Conservation (phyloP, 1,140 invertebrate genomes). For the Zaprionus africanus region DNA sequence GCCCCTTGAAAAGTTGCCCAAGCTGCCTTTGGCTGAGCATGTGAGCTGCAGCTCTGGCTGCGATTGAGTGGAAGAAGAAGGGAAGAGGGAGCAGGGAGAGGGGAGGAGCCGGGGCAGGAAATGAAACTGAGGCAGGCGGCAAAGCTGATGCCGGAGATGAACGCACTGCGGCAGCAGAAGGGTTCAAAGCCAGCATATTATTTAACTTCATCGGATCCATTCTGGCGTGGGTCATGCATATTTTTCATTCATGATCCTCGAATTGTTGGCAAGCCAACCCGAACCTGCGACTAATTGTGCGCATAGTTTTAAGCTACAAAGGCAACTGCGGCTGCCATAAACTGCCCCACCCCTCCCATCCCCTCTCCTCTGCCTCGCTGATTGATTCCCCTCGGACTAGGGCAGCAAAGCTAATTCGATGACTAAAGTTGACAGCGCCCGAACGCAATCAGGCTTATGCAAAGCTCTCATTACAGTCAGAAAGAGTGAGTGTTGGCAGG, state of each 20-base stretch:
- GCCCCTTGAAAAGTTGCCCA: background rate
- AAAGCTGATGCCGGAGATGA: background rate
- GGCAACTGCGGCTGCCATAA: no score
- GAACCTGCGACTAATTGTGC: slow-evolving; percentile 1
- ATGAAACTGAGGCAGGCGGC: background rate
- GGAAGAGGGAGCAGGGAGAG: background rate
- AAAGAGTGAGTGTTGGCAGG: background rate
- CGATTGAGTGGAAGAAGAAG: no score
- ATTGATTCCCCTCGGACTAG: slow-evolving; percentile 29
- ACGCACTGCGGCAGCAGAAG: no score
- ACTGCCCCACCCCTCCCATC: background rate
- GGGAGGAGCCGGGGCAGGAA: background rate
- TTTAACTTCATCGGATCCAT: background rate
- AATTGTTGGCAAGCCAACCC: background rate
- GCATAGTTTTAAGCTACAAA: background rate
- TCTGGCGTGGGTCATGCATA: background rate
- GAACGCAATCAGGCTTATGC: slow-evolving; percentile 39
- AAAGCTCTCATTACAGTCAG: slow-evolving; percentile 41
- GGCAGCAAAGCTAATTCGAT: slow-evolving; percentile 34
- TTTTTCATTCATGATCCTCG: background rate
- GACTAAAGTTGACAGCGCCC: slow-evolving; percentile 24
- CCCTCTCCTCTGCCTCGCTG: background rate
- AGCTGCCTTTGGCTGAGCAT: background rate
- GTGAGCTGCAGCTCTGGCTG: background rate
- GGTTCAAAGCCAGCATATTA: background rate